phyloP scores from a whole-genome alignment of 2,113 vertebrate genomes.

The Ammodytes marinus region DNA sequence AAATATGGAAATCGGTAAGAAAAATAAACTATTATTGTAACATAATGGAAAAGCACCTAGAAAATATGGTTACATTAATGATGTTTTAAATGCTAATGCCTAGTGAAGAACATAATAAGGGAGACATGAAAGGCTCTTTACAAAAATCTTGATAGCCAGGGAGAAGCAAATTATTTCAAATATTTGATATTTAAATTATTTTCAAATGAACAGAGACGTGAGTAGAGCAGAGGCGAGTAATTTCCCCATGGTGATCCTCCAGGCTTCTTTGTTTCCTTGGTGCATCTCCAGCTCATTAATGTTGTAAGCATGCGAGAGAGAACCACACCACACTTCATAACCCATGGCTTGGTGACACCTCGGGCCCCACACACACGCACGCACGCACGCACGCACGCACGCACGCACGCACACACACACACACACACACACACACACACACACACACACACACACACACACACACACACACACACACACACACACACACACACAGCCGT shows the following conservation, averaged over 20 bases:
- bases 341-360: slow-evolving; percentile 75
- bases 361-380: slow-evolving; percentile 58
- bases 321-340: slow-evolving; percentile 72
- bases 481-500: slow-evolving; percentile 49
- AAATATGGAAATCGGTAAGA: slow-evolving; percentile 69
- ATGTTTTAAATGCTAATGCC: slow-evolving; percentile 78
- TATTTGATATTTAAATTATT: slow-evolving; percentile 87
- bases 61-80: slow-evolving; percentile 73
- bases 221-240: slow-evolving; percentile 73
- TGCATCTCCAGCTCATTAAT: slow-evolving; percentile 84
- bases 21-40: slow-evolving; percentile 70
- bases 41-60: slow-evolving; percentile 66
- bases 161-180: slow-evolving; percentile 83
- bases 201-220: slow-evolving; percentile 85
- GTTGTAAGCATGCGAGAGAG: slow-evolving; percentile 80
- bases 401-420: slow-evolving; percentile 51
- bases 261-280: slow-evolving; percentile 82
- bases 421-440: slow-evolving; percentile 29
- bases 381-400: slow-evolving; percentile 18
- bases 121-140: slow-evolving; percentile 78
- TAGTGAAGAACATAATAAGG: slow-evolving; percentile 73
- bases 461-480: slow-evolving; percentile 29
- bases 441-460: slow-evolving; percentile 31
- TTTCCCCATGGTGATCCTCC: slow-evolving; percentile 82
- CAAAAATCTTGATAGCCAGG: slow-evolving; percentile 80